phyloP scores from a whole-genome alignment of 2,888 invertebrate species.

The Oligia fasciuncula region DNA sequence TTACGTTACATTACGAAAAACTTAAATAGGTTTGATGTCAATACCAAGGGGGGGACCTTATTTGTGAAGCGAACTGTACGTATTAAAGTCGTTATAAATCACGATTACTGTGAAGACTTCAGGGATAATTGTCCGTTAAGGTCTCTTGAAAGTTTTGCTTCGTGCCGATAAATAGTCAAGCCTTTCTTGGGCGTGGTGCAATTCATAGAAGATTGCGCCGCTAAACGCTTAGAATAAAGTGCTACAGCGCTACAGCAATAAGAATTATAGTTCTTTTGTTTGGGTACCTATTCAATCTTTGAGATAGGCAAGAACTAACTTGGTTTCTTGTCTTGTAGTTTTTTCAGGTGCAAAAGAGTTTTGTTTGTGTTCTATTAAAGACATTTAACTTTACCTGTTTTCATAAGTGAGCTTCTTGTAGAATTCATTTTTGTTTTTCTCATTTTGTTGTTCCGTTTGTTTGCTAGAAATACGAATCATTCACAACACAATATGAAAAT shows the following conservation, averaged over 20 bases:
- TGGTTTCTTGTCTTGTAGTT: background rate
- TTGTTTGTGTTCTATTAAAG: background rate
- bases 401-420: background rate
- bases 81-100: conserved; percentile 56
- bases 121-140: conserved; percentile 62
- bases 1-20: too few species aligned
- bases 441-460: background rate
- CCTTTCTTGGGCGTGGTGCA: conserved; percentile 60
- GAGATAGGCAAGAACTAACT: background rate
- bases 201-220: conserved; percentile 50
- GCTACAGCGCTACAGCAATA: background rate
- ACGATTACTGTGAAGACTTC: conserved; percentile 55
- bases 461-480: background rate
- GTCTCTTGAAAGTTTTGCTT: conserved; percentile 66
- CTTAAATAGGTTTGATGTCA: too few species aligned
- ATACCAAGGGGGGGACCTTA: too few species aligned
- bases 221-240: conserved; percentile 2
- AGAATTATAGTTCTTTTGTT: background rate
- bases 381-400: background rate
- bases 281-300: background rate
- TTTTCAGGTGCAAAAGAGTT: background rate
- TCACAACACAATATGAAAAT: background rate
- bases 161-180: conserved; percentile 75
- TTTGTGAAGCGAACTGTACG: too few species aligned
- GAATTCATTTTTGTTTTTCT: background rate